phyloP scores from a whole-genome alignment of 1,140 invertebrate genomes.

The Macrobrachium nipponense region DNA sequence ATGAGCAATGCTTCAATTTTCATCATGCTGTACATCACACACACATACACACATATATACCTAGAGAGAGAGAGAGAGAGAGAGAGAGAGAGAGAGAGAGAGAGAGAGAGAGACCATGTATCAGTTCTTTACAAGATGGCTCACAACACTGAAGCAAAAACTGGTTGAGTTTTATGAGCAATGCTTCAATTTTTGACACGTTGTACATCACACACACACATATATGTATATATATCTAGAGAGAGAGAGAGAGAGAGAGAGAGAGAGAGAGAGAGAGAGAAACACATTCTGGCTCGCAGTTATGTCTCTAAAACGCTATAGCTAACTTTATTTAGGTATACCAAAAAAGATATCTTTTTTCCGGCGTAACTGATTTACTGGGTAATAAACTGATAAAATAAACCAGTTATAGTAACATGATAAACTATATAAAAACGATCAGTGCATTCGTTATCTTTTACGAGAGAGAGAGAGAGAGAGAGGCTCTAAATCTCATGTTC shows the following conservation, averaged over 20 bases:
- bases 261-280: neutral
- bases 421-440: neutral
- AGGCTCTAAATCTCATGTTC: neutral
- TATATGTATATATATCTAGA: too few species aligned
- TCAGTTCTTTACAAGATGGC: too few species aligned
- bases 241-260: neutral
- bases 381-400: neutral
- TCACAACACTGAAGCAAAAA: too few species aligned
- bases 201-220: too few species aligned
- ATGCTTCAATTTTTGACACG: too few species aligned
- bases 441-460: neutral
- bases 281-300: neutral
- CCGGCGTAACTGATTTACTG: too few species aligned
- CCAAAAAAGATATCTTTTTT: too few species aligned
- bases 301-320: neutral
- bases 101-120: neutral
- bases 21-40: too few species aligned
- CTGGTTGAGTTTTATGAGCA: too few species aligned
- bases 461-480: slow-evolving; percentile 5
- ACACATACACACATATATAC: too few species aligned
- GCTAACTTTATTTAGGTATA: neutral
- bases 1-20: too few species aligned
- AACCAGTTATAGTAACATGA: neutral
- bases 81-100: neutral
- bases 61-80: neutral